Evolutionary conservation across 2,797 vertebrate species (phyloP).

Genomic region (Sebastes paucispinis): DNA sequence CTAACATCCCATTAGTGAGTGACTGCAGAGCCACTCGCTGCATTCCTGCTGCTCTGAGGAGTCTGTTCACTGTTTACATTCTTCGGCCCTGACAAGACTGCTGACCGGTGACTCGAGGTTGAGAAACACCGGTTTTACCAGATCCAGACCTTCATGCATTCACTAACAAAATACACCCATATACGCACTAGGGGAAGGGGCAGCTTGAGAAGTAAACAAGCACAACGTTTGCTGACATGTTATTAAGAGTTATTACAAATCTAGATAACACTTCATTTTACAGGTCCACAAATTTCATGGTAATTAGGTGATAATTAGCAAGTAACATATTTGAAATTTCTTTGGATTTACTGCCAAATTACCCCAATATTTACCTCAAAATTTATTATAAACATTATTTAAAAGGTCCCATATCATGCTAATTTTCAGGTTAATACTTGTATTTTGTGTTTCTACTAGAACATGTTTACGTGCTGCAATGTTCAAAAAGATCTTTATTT

Average conservation of each 20-base stretch:
- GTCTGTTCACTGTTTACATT: constrained; percentile 73
- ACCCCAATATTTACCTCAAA: too few relatives aligned
- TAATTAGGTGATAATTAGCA: too few relatives aligned
- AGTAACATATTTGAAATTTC: too few relatives aligned
- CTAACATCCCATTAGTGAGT: constrained; percentile 51
- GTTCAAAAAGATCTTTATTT: too few relatives aligned
- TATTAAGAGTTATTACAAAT: constrained; percentile 4
- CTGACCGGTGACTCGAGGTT: constrained; percentile 53
- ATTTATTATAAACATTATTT: too few relatives aligned
- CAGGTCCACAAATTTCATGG: background rate
- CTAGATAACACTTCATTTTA: too few relatives aligned
- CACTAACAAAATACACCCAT: constrained; percentile 44
- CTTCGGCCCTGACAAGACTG: constrained; percentile 55
- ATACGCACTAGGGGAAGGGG: too few relatives aligned
- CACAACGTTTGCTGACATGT: background rate
- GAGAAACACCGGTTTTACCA: constrained; percentile 77
- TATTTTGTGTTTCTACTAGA: too few relatives aligned
- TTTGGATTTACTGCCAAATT: too few relatives aligned
- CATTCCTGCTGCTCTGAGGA: constrained; percentile 43
- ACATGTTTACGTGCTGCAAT: too few relatives aligned
- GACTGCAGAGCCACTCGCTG: constrained; percentile 23
- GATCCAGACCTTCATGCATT: constrained; percentile 54
- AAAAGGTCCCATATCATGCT: too few relatives aligned
- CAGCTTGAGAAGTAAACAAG: constrained; percentile 29
- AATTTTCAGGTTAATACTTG: too few relatives aligned